These are phyloP conservation scores for Chauna torquata DNA, from an alignment of 2,113 vertebrate genomes.

Conservation along the genomic window DNA sequence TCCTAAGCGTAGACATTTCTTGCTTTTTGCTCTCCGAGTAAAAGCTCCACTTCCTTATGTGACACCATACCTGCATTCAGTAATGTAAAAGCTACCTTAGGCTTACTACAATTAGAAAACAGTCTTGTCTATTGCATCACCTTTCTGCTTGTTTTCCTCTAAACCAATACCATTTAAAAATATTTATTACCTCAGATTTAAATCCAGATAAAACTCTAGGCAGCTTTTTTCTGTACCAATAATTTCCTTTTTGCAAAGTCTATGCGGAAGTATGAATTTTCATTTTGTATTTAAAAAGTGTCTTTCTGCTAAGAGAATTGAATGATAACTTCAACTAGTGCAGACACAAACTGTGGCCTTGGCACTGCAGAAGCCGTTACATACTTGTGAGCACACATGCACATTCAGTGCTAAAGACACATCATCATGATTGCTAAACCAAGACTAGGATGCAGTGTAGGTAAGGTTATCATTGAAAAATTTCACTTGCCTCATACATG, in stretches of 20 bases:
- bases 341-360: background rate
- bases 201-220: background rate
- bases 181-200: constrained; percentile 2
- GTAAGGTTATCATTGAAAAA: background rate
- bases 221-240: background rate
- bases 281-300: background rate
- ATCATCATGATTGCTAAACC: background rate
- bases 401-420: background rate
- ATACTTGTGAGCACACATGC: background rate
- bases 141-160: no score
- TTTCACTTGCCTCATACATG: background rate
- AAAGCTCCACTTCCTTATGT: background rate
- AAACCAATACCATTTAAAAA: background rate
- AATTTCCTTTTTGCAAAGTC: background rate
- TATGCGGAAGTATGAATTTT: background rate
- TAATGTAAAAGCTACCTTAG: background rate
- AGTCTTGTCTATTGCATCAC: no score
- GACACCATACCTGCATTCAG: background rate
- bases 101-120: no score
- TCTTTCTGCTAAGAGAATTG: background rate
- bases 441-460: background rate
- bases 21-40: background rate
- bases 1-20: background rate
- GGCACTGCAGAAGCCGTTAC: background rate
- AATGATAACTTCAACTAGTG: background rate